Evolutionary conservation across 2,797 vertebrate genomes (phyloP).

Genomic region (Crenichthys baileyi): DNA sequence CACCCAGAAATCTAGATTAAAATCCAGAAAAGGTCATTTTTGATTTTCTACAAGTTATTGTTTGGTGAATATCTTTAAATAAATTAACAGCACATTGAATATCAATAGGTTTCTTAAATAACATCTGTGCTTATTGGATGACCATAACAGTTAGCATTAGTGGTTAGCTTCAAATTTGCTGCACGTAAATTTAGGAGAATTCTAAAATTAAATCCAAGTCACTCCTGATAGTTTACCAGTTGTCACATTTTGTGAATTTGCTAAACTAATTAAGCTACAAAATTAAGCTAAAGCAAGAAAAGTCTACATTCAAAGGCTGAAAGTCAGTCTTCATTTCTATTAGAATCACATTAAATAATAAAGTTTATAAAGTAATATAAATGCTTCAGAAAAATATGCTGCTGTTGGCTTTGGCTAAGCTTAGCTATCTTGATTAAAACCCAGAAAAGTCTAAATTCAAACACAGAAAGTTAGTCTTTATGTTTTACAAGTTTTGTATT

Average conservation of each 20-base stretch:
- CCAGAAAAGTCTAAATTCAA: not conserved
- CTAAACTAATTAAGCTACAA: not conserved
- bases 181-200: not conserved
- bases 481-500: not conserved
- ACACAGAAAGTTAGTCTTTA: not conserved
- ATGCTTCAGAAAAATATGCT: not conserved
- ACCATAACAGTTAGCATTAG: not conserved
- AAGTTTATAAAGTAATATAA: not conserved
- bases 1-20: not conserved
- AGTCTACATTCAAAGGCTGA: not conserved
- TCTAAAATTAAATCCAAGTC: not conserved
- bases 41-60: not conserved
- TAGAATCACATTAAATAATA: not conserved
- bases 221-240: not conserved
- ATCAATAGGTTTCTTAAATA: not conserved
- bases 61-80: not conserved
- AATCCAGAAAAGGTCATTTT: not conserved
- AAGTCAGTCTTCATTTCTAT: not conserved
- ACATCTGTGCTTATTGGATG: not conserved
- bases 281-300: not conserved
- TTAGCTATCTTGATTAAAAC: not conserved
- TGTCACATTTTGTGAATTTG: not conserved
- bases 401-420: not conserved
- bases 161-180: not conserved
- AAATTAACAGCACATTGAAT: not conserved